Evolutionary conservation across 1,140 invertebrate species (phyloP).

Genomic region (Leptopilina boulardi): DNA sequence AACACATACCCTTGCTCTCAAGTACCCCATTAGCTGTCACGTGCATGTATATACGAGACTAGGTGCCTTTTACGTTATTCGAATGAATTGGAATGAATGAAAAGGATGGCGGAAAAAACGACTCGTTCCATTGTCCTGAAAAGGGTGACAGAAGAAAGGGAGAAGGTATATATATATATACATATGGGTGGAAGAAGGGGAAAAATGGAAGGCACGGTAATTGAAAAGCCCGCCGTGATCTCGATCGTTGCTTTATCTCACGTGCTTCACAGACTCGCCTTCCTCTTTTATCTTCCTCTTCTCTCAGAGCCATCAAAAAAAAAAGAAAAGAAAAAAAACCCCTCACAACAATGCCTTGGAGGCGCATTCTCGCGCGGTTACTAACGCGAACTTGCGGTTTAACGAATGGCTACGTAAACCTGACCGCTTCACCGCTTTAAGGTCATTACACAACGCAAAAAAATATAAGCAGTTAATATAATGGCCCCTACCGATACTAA

Average conservation of each 20-base stretch:
- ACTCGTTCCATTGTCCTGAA: constrained; percentile 20
- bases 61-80: constrained; percentile 23
- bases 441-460: constrained; percentile 57
- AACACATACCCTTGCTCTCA: constrained; percentile 10
- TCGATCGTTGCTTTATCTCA: constrained; percentile 53
- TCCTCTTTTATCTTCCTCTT: constrained; percentile 36
- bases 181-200: constrained; percentile 40
- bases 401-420: constrained; percentile 61
- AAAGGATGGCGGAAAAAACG: constrained; percentile 31
- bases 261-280: constrained; percentile 40
- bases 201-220: constrained; percentile 54
- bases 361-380: constrained; percentile 47
- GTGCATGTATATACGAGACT: constrained; percentile 8
- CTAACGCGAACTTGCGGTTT: constrained; percentile 47
- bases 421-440: constrained; percentile 46
- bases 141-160: constrained; percentile 36
- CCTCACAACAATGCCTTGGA: constrained; percentile 49
- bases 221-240: constrained; percentile 63
- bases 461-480: constrained; percentile 41
- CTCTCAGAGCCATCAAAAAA: constrained; percentile 49
- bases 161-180: constrained; percentile 40
- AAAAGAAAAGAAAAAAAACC: background rate
- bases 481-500: constrained; percentile 41
- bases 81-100: constrained; percentile 48
- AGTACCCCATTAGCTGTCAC: constrained; percentile 23